Base-by-base conservation (phyloP, 1,140 invertebrate genomes). In the Scaptomyza hsui region DNA sequence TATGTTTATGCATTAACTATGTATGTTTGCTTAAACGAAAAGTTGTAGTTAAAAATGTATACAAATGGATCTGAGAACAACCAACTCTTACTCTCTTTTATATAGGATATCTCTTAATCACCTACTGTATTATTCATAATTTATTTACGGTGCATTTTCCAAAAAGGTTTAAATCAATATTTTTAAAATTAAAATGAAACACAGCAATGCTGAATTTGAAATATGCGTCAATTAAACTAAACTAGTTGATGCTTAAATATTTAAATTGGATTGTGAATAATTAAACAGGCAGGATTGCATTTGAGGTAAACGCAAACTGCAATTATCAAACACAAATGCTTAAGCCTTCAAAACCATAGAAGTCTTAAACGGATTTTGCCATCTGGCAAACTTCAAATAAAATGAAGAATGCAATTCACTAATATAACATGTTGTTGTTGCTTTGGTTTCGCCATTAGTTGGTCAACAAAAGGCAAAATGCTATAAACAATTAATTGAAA, bases 401-500 rank as follows among this genome's bases (percentile, higher is more conserved):
- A 37, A 37, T 12, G 32, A 19, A 44, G 9, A 7, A 21, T 44
- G 12, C 18, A 32, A 49, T 32, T 10, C 21, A 12, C 16, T 35
- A 32, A 37, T 18, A 37, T 18, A 18, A n/a, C 0, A 18, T 52
- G 29, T 53, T 16, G 41, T 45, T 52, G 21, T 19, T 32, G 26
- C 24, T 24, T 52, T 32, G 48, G 18, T 39, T 52, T 19, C 0
- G 4, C 13, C 24, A 41, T 35, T 32, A 44, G 29, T 37, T 55
- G 26, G n/a, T 32, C n/a, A 48, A 39, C 15, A 48, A 47, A 48
- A 5, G 29, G 3, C 26, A 29, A 48, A 69, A 69, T 51, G 45
- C 41, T 15, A 49, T 68, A 61, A 60, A 49, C 70, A 72, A 62
- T 72, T 72, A 72, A 72, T 67, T 44, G 12, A 39, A 51, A 72